phyloP scores from a whole-genome alignment of 2,888 invertebrate genomes.

The Drosophila fulvimacula region DNA sequence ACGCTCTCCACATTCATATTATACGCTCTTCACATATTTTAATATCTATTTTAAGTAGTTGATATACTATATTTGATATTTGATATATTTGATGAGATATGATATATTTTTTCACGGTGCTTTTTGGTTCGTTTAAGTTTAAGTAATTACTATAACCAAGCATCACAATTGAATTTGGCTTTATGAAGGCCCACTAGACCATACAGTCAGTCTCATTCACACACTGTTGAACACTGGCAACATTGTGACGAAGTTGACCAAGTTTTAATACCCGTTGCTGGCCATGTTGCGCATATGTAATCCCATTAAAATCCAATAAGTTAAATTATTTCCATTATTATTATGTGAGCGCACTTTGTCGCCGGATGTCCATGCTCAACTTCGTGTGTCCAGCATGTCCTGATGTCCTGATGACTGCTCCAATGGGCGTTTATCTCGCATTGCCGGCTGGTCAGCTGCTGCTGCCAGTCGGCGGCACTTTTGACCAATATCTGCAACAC shows the following conservation, averaged over 20 bases:
- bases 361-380: slow-evolving; percentile 34
- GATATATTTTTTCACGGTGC: too few species aligned
- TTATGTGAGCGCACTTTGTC: slow-evolving; percentile 71
- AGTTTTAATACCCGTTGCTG: slow-evolving; percentile 71
- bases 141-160: slow-evolving; percentile 38
- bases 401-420: slow-evolving; percentile 58
- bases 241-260: slow-evolving; percentile 55
- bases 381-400: slow-evolving; percentile 31
- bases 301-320: slow-evolving; percentile 83
- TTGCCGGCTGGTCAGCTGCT: slow-evolving; percentile 12
- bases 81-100: too few species aligned
- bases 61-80: too few species aligned
- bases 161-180: slow-evolving; percentile 44
- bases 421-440: slow-evolving; percentile 65
- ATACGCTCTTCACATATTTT: too few species aligned
- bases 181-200: slow-evolving; percentile 36
- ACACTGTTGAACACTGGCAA: not conserved
- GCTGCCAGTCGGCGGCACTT: slow-evolving; percentile 55
- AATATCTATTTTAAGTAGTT: too few species aligned
- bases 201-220: not conserved
- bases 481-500: slow-evolving; percentile 79
- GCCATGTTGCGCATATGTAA: slow-evolving; percentile 77
- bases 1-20: too few species aligned
- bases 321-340: slow-evolving; percentile 82
- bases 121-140: too few species aligned